phyloP scores from a whole-genome alignment of 2,113 vertebrate genomes.

The Onychorhynchus coronatus region DNA sequence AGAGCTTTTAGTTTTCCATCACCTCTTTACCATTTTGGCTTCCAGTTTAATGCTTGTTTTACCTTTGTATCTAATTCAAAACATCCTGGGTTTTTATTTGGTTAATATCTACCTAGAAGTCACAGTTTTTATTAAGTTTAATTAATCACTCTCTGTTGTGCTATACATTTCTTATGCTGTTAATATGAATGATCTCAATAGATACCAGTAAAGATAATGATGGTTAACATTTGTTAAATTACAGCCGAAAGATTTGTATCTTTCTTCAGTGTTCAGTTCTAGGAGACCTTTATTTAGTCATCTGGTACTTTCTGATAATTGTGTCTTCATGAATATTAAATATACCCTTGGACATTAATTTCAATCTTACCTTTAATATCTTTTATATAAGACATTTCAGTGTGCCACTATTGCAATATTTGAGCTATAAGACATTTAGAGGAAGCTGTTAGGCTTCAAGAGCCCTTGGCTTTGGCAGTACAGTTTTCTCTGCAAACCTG shows the following conservation, averaged over 20 bases:
- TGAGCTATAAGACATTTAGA: neutral
- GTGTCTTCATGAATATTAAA: neutral
- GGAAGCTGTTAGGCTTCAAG: neutral
- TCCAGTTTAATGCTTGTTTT: neutral
- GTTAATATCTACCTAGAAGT: neutral
- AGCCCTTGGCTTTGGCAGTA: neutral
- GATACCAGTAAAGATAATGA: neutral
- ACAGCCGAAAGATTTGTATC: neutral
- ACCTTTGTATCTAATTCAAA: neutral
- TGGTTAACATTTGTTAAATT: neutral
- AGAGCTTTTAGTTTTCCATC: neutral
- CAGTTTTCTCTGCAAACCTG: neutral
- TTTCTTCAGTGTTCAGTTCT: neutral
- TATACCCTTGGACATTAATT: neutral
- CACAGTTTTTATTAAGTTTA: neutral
- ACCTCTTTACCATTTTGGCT: neutral
- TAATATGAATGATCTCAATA: neutral
- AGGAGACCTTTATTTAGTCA: neutral
- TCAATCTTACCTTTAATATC: neutral
- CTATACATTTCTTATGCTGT: neutral
- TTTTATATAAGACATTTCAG: neutral
- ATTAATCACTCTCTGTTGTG: neutral
- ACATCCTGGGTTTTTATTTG: neutral
- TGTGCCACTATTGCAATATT: neutral
- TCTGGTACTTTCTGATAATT: neutral